phyloP scores from a whole-genome alignment of 2,888 invertebrate genomes.

The Orthosia gothica region DNA sequence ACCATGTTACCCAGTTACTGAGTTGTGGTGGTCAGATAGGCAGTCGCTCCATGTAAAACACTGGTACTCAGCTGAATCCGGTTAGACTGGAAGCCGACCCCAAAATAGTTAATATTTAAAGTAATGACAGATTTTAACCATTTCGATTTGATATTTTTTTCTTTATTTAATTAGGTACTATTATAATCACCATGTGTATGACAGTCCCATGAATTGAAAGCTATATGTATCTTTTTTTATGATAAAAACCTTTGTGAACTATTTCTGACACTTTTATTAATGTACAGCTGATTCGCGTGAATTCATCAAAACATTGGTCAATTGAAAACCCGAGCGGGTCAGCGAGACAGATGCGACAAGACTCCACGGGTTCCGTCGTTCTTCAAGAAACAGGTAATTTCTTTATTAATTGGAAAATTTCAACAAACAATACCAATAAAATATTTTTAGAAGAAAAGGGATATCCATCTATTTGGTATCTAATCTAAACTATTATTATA shows the following conservation, averaged over 20 bases:
- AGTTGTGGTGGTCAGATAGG: no score
- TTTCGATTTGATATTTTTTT: no score
- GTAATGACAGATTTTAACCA: not conserved
- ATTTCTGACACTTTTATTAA: slow-evolving; percentile 30
- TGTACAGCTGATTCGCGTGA: slow-evolving; percentile 92
- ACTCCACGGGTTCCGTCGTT: slow-evolving; percentile 92
- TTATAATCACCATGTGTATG: no score
- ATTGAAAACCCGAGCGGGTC: slow-evolving; percentile 71
- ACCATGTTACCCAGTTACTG: no score
- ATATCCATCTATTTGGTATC: not conserved
- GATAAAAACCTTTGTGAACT: not conserved
- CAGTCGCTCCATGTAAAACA: no score
- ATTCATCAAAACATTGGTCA: slow-evolving; percentile 87
- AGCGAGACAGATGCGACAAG: slow-evolving; percentile 86
- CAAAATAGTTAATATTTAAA: no score
- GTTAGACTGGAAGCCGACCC: no score
- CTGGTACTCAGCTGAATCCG: no score
- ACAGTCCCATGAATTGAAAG: no score
- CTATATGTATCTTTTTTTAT: not conserved
- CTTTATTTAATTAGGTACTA: no score
- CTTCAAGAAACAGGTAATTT: slow-evolving; percentile 85
- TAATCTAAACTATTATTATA: not conserved
- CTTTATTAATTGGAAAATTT: slow-evolving; percentile 1
- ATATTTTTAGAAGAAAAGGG: not conserved
- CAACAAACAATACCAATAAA: not conserved